Evolutionary conservation across 1,140 invertebrate species (phyloP).

Genomic region (Formica selysi): DNA sequence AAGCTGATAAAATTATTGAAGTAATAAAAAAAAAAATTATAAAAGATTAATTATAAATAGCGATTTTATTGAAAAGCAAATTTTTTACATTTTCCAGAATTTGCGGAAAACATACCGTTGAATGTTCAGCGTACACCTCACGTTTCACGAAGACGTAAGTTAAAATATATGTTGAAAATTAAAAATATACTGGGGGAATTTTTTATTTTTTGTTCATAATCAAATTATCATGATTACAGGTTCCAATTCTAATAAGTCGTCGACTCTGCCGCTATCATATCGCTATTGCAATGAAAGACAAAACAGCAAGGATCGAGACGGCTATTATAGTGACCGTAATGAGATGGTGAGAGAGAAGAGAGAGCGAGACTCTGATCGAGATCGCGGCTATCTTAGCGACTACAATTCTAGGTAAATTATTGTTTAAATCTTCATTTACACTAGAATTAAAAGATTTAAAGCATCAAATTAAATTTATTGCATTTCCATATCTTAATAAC

Average conservation of each 20-base stretch:
- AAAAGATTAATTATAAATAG: neutral
- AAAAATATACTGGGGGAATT: neutral
- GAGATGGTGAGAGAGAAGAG: slow-evolving; percentile 91
- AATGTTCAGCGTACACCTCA: slow-evolving; percentile 94
- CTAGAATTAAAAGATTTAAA: slow-evolving; percentile 4
- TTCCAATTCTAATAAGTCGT: slow-evolving; percentile 89
- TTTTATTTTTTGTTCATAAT: neutral
- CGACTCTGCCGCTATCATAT: slow-evolving; percentile 90
- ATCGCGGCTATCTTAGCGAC: slow-evolving; percentile 94
- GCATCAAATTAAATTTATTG: neutral
- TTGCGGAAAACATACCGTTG: slow-evolving; percentile 93
- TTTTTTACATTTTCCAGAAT: slow-evolving; percentile 88
- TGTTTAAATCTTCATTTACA: neutral
- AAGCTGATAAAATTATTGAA: neutral
- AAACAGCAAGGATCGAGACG: slow-evolving; percentile 90
- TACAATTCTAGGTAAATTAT: slow-evolving; percentile 91
- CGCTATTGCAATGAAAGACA: slow-evolving; percentile 87
- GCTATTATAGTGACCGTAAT: slow-evolving; percentile 95
- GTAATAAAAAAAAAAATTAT: neutral
- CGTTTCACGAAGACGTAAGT: slow-evolving; percentile 93
- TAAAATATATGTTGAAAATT: neutral
- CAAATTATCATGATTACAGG: slow-evolving; percentile 73
- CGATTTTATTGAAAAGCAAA: neutral
- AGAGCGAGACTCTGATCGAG: slow-evolving; percentile 88
- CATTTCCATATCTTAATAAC: neutral